A percentile compares a stretch with the other conserved stretches of the same genome.
phyloP scores from a whole-genome alignment of 2,888 invertebrate genomes.

The Drosophila prolongata region DNA sequence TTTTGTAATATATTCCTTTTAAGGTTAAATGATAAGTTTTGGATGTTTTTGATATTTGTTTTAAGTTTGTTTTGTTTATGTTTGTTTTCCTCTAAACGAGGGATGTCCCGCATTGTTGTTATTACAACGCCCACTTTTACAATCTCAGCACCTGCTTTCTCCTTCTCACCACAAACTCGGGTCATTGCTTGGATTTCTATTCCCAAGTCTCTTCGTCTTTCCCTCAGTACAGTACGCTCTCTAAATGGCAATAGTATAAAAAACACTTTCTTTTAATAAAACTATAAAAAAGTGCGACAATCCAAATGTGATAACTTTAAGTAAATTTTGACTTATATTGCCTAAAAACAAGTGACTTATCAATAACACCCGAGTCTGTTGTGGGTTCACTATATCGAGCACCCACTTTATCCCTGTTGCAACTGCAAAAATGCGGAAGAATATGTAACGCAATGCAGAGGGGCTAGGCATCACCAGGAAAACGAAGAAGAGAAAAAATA shows the following conservation, averaged over 20 bases:
- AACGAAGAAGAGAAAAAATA: not conserved
- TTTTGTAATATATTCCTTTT: too few relatives aligned
- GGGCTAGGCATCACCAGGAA: conserved; percentile 2
- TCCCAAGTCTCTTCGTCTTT: not conserved
- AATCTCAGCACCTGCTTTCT: conserved; percentile 3
- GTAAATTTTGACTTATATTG: too few relatives aligned
- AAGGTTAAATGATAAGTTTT: not conserved
- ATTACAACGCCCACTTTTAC: conserved; percentile 18
- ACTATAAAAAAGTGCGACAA: too few relatives aligned
- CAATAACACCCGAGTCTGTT: not conserved
- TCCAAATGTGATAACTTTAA: too few relatives aligned
- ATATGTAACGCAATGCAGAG: conserved; percentile 33
- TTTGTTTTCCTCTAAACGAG: conserved; percentile 5
- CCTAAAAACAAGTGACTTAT: too few relatives aligned
- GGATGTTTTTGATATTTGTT: not conserved
- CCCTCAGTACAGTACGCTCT: not conserved
- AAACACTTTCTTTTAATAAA: not conserved
- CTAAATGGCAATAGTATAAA: not conserved
- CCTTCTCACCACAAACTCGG: not conserved
- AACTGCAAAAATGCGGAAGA: conserved; percentile 43
- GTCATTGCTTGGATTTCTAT: conserved; percentile 1
- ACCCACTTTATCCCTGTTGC: not conserved
- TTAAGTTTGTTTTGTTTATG: conserved; percentile 7
- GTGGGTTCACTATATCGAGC: not conserved
- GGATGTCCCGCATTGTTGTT: conserved; percentile 18